Conservation (phyloP, 64 coral and sea anemone species). For the Actinia tenebrosa region DNA sequence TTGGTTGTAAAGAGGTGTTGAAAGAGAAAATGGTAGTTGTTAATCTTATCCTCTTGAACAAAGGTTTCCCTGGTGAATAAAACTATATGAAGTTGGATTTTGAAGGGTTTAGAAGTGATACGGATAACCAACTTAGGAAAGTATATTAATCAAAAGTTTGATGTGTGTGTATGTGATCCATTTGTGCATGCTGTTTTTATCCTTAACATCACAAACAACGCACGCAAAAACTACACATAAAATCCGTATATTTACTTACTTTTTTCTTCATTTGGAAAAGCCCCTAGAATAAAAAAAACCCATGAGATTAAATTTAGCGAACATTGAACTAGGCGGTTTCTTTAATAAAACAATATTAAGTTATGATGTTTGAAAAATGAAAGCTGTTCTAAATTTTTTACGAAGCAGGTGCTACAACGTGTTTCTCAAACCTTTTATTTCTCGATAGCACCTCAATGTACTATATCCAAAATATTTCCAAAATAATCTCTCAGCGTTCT, state of each 20-base stretch:
- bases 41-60: neutral
- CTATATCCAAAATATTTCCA: neutral
- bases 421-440: neutral
- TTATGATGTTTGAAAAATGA: neutral
- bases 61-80: neutral
- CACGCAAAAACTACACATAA: neutral
- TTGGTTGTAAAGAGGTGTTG: neutral
- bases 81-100: neutral
- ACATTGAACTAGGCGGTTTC: neutral
- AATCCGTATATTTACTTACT: conserved; percentile 14
- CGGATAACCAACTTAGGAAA: neutral
- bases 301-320: neutral
- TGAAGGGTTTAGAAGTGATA: neutral
- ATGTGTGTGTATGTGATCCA: neutral
- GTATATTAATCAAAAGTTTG: neutral
- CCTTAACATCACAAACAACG: neutral
- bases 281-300: neutral
- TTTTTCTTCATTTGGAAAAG: conserved; percentile 18
- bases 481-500: neutral
- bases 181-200: neutral
- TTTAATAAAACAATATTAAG: neutral
- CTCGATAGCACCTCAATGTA: neutral
- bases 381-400: neutral
- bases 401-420: neutral
- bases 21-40: neutral